A percentile compares a stretch with the other conserved stretches of the same genome.
These are phyloP conservation scores for Xestia rhomboidea DNA, from an alignment of 2,888 invertebrate species.

Conservation along the genomic window DNA sequence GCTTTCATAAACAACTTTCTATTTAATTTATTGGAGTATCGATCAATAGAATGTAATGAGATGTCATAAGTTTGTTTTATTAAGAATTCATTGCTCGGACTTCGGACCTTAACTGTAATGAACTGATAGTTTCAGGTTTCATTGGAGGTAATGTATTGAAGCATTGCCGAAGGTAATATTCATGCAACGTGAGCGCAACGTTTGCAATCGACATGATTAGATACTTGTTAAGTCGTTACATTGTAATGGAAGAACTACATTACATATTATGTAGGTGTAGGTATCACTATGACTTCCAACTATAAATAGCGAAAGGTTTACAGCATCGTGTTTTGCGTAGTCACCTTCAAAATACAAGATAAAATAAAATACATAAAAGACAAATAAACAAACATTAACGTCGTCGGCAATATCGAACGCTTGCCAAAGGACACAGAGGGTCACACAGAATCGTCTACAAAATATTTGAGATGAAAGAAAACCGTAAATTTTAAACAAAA, in stretches of 20 bases:
- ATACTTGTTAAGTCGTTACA: not conserved
- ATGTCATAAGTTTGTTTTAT: slow-evolving; percentile 45
- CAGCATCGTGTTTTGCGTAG: slow-evolving; percentile 24
- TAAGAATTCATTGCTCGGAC: slow-evolving; percentile 39
- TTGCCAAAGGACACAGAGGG: slow-evolving; percentile 43
- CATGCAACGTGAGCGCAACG: slow-evolving; percentile 5
- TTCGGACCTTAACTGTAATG: slow-evolving; percentile 37
- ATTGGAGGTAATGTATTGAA: slow-evolving; percentile 43
- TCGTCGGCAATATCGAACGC: slow-evolving; percentile 42
- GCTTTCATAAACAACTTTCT: slow-evolving; percentile 62
- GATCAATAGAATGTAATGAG: slow-evolving; percentile 51
- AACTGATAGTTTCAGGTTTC: slow-evolving; percentile 42
- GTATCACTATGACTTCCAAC: slow-evolving; percentile 1
- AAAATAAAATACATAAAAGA: slow-evolving; percentile 25
- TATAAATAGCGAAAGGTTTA: slow-evolving; percentile 23
- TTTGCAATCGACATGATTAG: slow-evolving; percentile 11
- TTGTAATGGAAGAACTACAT: slow-evolving; percentile 1
- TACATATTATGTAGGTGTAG: not conserved
- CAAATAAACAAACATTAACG: slow-evolving; percentile 40
- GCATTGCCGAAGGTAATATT: slow-evolving; percentile 33
- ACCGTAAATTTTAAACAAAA: slow-evolving; percentile 62
- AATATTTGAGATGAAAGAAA: slow-evolving; percentile 47
- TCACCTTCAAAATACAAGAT: slow-evolving; percentile 11
- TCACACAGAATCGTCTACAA: slow-evolving; percentile 28
- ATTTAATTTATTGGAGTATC: slow-evolving; percentile 61